Evolutionary conservation across 2,888 invertebrate species (phyloP).

Genomic region (Drosophila vallismaia): DNA sequence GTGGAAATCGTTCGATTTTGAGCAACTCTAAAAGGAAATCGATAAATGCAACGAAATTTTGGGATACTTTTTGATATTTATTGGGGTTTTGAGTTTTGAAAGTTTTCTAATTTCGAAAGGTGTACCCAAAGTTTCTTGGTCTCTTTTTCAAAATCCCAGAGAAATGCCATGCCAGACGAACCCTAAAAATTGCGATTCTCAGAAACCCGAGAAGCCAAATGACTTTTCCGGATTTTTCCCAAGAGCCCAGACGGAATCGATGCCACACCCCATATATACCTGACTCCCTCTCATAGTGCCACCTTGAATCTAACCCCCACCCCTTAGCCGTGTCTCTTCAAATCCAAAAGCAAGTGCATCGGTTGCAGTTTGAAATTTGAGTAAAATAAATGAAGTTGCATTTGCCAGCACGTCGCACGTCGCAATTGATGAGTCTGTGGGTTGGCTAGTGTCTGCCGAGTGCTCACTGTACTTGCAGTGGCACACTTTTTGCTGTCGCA

Average conservation of each 20-base stretch:
- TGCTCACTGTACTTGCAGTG: conserved; percentile 5
- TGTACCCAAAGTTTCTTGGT: not conserved
- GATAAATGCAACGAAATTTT: not conserved
- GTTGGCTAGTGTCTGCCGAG: not conserved
- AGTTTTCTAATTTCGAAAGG: not conserved
- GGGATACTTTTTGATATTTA: not conserved
- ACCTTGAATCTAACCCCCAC: not conserved
- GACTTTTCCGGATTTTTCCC: conserved; percentile 2
- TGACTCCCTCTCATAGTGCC: not conserved
- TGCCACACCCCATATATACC: not conserved
- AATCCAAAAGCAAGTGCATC: conserved; percentile 37
- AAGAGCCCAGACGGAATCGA: not conserved
- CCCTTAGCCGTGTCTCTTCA: not conserved
- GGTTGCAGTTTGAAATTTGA: conserved; percentile 58
- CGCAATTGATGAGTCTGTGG: conserved; percentile 38
- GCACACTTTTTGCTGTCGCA: conserved; percentile 21
- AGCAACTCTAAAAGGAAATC: not conserved
- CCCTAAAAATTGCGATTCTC: not conserved
- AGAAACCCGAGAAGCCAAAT: conserved; percentile 1
- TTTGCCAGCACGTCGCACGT: conserved; percentile 41
- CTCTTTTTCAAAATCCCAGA: not conserved
- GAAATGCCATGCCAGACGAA: not conserved
- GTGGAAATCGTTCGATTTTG: not conserved
- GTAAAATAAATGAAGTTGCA: conserved; percentile 68
- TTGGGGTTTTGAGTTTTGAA: not conserved